A percentile compares a stretch with the other conserved stretches of the same genome.
These are phyloP conservation scores for Forbesichthys papilliferus DNA, from an alignment of 2,113 vertebrate species.

Conservation along the genomic window DNA sequence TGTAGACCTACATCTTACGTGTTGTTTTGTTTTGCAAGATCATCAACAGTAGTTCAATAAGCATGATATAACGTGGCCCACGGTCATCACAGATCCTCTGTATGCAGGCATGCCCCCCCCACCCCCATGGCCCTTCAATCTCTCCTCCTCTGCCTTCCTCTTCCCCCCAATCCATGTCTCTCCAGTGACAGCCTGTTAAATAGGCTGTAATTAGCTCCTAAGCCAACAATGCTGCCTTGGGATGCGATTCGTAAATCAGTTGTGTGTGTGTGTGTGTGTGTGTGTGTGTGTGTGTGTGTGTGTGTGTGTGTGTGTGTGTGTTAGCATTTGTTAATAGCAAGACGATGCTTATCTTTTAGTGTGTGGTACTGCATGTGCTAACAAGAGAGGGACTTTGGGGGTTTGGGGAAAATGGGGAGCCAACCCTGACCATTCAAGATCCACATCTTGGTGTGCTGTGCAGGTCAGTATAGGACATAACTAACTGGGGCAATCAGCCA, in stretches of 20 bases:
- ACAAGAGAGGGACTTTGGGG: slow-evolving; percentile 33
- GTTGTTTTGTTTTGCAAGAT: neutral
- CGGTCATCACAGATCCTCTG: no score
- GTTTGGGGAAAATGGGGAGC: neutral
- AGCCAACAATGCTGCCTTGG: slow-evolving; percentile 43
- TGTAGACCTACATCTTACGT: neutral
- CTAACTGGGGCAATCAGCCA: no score
- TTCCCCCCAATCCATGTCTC: slow-evolving; percentile 37
- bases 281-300: slow-evolving; percentile 18
- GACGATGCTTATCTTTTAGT: slow-evolving; percentile 25
- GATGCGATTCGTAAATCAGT: slow-evolving; percentile 61
- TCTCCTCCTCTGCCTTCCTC: slow-evolving; percentile 24
- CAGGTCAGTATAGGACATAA: no score
- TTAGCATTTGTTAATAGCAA: slow-evolving; percentile 11
- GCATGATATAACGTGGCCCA: no score
- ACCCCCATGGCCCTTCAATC: neutral
- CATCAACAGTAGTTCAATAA: neutral
- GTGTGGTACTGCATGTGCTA: slow-evolving; percentile 38
- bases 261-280: slow-evolving; percentile 14
- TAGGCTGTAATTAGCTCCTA: slow-evolving; percentile 59
- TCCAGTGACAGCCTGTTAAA: slow-evolving; percentile 58
- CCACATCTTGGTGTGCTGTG: no score
- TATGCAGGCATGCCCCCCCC: no score
- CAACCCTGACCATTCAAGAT: no score
- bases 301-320: slow-evolving; percentile 20